Conservation (phyloP, 2,113 vertebrate species). For the Rhea americana region DNA sequence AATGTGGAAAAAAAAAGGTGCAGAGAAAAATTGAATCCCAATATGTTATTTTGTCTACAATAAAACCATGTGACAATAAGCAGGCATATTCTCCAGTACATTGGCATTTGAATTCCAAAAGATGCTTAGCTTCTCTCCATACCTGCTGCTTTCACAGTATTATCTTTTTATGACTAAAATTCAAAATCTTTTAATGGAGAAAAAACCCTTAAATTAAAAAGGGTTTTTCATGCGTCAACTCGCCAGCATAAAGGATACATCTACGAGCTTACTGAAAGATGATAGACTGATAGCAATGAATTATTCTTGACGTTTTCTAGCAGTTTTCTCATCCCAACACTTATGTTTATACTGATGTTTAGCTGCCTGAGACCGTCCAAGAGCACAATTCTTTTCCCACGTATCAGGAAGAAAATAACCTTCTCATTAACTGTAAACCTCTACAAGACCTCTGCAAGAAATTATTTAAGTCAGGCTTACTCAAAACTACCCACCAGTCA, state of each 20-base stretch:
- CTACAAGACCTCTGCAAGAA: not conserved
- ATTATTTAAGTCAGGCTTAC: not conserved
- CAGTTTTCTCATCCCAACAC: not conserved
- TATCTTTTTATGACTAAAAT: conserved; percentile 61
- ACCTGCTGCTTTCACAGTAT: conserved; percentile 58
- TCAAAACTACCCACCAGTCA: not conserved
- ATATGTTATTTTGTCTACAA: conserved; percentile 69
- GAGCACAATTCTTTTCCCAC: not conserved
- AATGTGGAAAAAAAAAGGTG: conserved; percentile 59
- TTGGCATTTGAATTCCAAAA: conserved; percentile 57
- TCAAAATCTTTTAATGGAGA: conserved; percentile 63
- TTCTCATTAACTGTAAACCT: too few relatives aligned
- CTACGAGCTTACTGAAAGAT: not conserved
- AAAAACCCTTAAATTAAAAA: conserved; percentile 63
- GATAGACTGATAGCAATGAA: not conserved
- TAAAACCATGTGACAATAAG: conserved; percentile 63
- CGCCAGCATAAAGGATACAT: conserved; percentile 22
- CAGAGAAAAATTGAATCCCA: conserved; percentile 67
- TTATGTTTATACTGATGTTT: not conserved
- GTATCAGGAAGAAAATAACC: not conserved
- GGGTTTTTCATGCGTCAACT: conserved; percentile 55
- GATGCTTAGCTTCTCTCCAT: conserved; percentile 47
- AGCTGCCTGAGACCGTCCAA: not conserved
- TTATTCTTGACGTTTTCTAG: not conserved
- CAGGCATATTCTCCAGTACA: conserved; percentile 46